A percentile compares a stretch with the other conserved stretches of the same genome.
Evolutionary conservation across 2,113 vertebrate species (phyloP).

Genomic region (Aldabrachelys gigantea): DNA sequence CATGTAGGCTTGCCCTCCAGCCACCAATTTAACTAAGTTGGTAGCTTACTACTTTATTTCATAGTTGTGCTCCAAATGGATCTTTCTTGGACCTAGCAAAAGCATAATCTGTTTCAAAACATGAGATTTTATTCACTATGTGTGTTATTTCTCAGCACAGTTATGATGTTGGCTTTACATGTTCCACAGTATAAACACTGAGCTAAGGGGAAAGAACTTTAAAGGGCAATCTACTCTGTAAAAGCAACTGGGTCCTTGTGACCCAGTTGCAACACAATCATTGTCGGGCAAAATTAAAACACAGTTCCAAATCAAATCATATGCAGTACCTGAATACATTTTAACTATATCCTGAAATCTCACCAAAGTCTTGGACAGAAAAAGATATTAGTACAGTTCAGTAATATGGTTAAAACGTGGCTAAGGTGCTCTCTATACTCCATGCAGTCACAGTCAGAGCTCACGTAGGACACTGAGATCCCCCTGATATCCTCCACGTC

Average conservation of each 20-base stretch:
- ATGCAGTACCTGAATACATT: not conserved
- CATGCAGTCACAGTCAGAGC: not conserved
- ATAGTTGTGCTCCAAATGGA: constrained; percentile 7
- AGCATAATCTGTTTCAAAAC: constrained; percentile 30
- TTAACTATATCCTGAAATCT: not conserved
- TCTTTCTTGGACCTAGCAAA: constrained; percentile 50
- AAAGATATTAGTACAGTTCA: not conserved
- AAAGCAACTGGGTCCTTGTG: not conserved
- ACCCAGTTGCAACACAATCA: not conserved
- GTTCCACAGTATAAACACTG: not conserved
- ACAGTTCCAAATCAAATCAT: not conserved
- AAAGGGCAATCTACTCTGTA: not conserved
- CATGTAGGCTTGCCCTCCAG: not conserved
- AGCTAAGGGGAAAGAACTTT: not conserved
- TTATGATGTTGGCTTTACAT: not conserved
- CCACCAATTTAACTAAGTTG: constrained; percentile 25
- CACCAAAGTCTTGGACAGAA: not conserved
- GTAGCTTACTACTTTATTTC: not conserved
- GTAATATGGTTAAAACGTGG: not conserved
- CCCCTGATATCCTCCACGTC: not conserved
- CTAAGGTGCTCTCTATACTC: not conserved
- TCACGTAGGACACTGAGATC: not conserved
- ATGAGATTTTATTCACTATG: not conserved
- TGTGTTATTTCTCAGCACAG: not conserved
- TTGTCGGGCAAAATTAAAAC: constrained; percentile 11